phyloP scores from a whole-genome alignment of 2,888 invertebrate species.

The Thereva nobilitata region DNA sequence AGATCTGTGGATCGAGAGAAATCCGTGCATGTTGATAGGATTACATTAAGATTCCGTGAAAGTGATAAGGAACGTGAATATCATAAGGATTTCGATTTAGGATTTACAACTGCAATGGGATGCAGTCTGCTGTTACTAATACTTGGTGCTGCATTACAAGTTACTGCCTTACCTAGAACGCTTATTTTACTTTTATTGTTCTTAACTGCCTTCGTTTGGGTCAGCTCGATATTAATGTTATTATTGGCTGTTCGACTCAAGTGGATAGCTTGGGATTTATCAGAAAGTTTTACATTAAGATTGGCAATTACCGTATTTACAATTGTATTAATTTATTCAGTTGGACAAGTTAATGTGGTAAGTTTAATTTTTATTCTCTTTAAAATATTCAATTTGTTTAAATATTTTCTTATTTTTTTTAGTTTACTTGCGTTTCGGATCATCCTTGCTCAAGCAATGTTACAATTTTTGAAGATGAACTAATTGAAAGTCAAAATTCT shows the following conservation, averaged over 20 bases:
- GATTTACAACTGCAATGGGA: slow-evolving; percentile 81
- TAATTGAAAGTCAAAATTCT: slow-evolving; percentile 49
- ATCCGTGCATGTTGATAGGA: slow-evolving; percentile 81
- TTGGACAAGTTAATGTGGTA: slow-evolving; percentile 92
- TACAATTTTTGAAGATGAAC: slow-evolving; percentile 47
- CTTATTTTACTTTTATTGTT: slow-evolving; percentile 81
- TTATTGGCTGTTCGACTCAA: slow-evolving; percentile 80
- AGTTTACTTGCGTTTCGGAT: slow-evolving; percentile 69
- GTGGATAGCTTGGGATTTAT: slow-evolving; percentile 85
- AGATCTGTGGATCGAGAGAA: slow-evolving; percentile 89
- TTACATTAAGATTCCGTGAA: slow-evolving; percentile 85
- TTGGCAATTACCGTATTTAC: slow-evolving; percentile 87
- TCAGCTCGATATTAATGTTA: slow-evolving; percentile 82
- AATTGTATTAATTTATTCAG: slow-evolving; percentile 82
- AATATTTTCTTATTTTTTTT: slow-evolving; percentile 45
- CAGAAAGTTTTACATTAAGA: slow-evolving; percentile 79
- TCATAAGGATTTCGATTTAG: slow-evolving; percentile 81
- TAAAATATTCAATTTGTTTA: not conserved
- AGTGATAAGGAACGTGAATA: slow-evolving; percentile 85
- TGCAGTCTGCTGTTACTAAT: slow-evolving; percentile 77
- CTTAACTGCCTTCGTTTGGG: slow-evolving; percentile 88
- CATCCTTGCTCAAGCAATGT: slow-evolving; percentile 54
- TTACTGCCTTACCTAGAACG: slow-evolving; percentile 79
- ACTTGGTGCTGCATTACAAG: slow-evolving; percentile 75
- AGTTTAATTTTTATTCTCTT: slow-evolving; percentile 57